Conservation (phyloP, 2,888 invertebrate genomes). For the Fissipunctia ypsillon region DNA sequence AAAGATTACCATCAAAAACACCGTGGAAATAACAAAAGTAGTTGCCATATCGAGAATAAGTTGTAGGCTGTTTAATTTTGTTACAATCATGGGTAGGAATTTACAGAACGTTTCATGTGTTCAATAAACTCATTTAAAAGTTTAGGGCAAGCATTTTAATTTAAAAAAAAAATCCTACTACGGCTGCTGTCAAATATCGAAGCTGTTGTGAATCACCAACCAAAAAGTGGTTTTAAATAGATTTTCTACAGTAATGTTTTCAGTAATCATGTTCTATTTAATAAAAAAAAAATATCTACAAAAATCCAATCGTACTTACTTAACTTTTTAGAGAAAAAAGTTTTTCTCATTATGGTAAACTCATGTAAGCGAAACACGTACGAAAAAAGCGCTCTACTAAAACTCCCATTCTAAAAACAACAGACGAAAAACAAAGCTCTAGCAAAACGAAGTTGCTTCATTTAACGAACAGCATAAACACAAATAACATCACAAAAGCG, state of each 20-base stretch:
- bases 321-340: not conserved
- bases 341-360: slow-evolving; percentile 1
- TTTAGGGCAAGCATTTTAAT: slow-evolving; percentile 37
- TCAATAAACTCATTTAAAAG: slow-evolving; percentile 15
- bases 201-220: not conserved
- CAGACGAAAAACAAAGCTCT: not conserved
- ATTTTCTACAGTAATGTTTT: not conserved
- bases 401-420: slow-evolving; percentile 21
- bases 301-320: not conserved
- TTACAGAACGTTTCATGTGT: not conserved
- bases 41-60: slow-evolving; percentile 11
- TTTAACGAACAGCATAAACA: slow-evolving; percentile 38
- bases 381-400: not conserved
- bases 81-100: slow-evolving; percentile 13
- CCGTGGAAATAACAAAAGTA: slow-evolving; percentile 13
- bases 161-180: not conserved
- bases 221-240: not conserved
- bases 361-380: not conserved
- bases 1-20: slow-evolving; percentile 42
- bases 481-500: slow-evolving; percentile 32
- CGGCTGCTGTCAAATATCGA: not conserved
- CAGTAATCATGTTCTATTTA: not conserved
- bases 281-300: not conserved
- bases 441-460: slow-evolving; percentile 42
- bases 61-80: not conserved